These are phyloP conservation scores for Sitta carolinensis DNA, from an alignment of 2,797 vertebrate species.

Conservation along the genomic window DNA sequence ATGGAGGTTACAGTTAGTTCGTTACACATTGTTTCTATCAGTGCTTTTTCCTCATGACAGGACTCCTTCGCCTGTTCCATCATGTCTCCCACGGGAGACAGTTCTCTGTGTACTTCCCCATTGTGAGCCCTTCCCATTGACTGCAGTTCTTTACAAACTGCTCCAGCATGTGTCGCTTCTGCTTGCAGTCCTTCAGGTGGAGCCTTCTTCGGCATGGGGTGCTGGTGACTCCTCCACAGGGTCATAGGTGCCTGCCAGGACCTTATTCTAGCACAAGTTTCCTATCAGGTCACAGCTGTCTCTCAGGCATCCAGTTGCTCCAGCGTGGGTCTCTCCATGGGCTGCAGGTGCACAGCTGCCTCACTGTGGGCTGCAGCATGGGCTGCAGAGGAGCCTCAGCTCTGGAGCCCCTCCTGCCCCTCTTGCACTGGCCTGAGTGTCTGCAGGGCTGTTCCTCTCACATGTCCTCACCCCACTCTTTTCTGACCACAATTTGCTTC, in stretches of 20 bases:
- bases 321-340: rapidly evolving
- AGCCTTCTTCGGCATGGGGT: neutral
- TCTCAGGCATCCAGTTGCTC: neutral
- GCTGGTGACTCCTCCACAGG: too few relatives aligned
- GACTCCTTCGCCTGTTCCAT: neutral
- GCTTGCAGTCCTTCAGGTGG: rapidly evolving
- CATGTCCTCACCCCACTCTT: neutral
- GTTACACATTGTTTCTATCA: neutral
- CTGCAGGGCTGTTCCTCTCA: neutral
- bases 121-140: neutral
- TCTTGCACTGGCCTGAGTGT: neutral
- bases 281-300: neutral
- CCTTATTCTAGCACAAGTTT: neutral
- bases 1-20: neutral
- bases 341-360: neutral
- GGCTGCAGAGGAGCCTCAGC: neutral
- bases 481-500: neutral
- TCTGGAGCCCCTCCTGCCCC: rapidly evolving
- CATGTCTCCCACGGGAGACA: neutral
- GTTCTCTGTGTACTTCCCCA: neutral
- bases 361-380: rapidly evolving
- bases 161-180: neutral
- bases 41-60: neutral
- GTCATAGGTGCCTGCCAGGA: neutral
- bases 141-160: neutral